Percentiles rank a stretch among this genome's conserved stretches.
phyloP scores from a whole-genome alignment of 2,113 vertebrate species.

The Proteles cristata region DNA sequence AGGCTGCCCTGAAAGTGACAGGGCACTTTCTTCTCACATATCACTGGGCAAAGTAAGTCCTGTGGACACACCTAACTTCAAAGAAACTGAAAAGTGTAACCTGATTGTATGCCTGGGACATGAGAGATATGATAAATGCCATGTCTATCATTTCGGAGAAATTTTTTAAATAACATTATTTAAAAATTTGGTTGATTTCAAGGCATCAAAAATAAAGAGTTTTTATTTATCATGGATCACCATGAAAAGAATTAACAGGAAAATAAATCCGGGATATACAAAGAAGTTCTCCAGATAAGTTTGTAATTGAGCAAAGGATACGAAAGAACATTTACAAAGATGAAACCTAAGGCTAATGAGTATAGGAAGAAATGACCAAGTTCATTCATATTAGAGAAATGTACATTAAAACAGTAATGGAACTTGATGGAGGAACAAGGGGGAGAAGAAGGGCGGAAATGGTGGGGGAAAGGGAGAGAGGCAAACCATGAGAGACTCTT shows the following conservation, averaged over 20 bases:
- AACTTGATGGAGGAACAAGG: too few relatives aligned
- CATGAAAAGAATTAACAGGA: background rate
- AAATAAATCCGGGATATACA: background rate
- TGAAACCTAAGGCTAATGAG: background rate
- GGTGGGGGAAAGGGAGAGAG: too few relatives aligned
- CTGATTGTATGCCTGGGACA: background rate
- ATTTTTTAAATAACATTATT: background rate
- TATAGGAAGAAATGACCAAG: background rate
- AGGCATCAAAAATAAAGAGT: background rate
- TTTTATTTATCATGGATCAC: background rate
- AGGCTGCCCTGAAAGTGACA: background rate
- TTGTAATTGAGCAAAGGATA: background rate
- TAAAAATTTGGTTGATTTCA: background rate
- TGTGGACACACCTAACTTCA: background rate
- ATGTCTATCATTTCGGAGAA: background rate
- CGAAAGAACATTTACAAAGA: background rate
- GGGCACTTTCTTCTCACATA: background rate
- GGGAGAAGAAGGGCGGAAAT: too few relatives aligned
- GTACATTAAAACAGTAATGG: background rate
- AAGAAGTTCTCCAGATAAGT: background rate
- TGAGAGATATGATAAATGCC: background rate
- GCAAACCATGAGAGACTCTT: too few relatives aligned
- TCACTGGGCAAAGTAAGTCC: background rate
- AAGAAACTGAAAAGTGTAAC: background rate
- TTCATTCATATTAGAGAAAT: background rate